Percentiles rank a stretch among this genome's conserved stretches.
Evolutionary conservation across 1,140 invertebrate genomes (phyloP).

Genomic region (Ceratosolen fusciceps): DNA sequence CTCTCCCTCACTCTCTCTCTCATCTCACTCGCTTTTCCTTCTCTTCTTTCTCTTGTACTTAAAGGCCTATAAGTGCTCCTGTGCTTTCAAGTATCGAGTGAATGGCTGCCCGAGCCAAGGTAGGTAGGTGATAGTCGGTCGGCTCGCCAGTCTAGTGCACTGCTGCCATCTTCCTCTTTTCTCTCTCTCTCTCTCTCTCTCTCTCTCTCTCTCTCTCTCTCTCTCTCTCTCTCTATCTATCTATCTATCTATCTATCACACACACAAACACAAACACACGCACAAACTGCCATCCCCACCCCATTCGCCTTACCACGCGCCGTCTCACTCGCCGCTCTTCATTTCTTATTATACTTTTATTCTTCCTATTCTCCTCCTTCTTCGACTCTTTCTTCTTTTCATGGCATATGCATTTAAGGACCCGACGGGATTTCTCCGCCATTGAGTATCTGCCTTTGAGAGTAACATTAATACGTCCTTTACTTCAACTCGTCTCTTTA

Average conservation of each 20-base stretch:
- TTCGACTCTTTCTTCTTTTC: conserved; percentile 2
- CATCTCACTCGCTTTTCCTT: neutral
- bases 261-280: too few relatives aligned
- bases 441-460: neutral
- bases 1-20: too few relatives aligned
- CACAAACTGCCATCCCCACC: too few relatives aligned
- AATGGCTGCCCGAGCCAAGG: neutral
- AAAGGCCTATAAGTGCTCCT: neutral
- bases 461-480: neutral
- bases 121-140: too few relatives aligned
- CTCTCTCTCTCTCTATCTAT: too few relatives aligned
- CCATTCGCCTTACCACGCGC: too few relatives aligned
- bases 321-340: too few relatives aligned
- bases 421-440: neutral
- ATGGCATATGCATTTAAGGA: neutral
- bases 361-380: too few relatives aligned
- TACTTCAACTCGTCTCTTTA: neutral
- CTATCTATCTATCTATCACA: too few relatives aligned
- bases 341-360: too few relatives aligned
- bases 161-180: neutral
- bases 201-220: too few relatives aligned
- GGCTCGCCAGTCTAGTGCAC: neutral
- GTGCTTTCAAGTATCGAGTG: neutral
- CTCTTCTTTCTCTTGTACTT: neutral
- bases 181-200: too few relatives aligned